Base-by-base conservation (phyloP, 2,888 invertebrate species). In the Noctua janthina region DNA sequence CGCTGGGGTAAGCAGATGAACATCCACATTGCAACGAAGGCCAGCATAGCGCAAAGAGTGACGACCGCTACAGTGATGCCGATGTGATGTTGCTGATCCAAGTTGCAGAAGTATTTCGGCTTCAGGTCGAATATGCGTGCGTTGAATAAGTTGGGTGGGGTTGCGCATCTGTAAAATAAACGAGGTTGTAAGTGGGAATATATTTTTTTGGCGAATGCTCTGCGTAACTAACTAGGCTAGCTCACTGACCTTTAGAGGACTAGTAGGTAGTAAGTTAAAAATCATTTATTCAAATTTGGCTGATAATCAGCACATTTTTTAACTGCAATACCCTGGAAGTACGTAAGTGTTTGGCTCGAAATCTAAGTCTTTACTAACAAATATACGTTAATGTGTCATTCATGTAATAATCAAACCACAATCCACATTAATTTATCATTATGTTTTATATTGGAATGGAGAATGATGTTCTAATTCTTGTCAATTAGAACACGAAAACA, bases 41-140 rank as follows among this genome's bases (percentile, higher is more conserved):
- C 89, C 0, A 96, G 87, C 0, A 93, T 76, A 0, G 94, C 72
- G 79, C 94, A 94, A 8, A 95, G 86, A 0, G 93, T 85, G 0
- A 94, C 87, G 0, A 92, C 89, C 0, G 94, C 92, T 29, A 96
- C 84, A 0, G 90, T 89, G 0, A 93, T 76, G 0, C 94, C 94
- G 0, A 93, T 75, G 82, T 91, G 90, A 3, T 87, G 90, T 7
- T 89, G 39, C 2, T 35, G 17, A 20, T 62, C 1, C 2, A 10
- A 87, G 3, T 90, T 82, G 0, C 97, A 97, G 85, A 97, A 95
- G 88, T 96, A 96, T 69, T 96, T 93, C 0, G 90, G 89, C 0
- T 96, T 92, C 39, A 97, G 90, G 17, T 97, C 95, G 88, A 95
- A 95, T 49, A 97, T 92, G 6, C 95, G 91, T 64, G 96, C 96